Evolutionary conservation across 2,888 invertebrate species (phyloP).

Genomic region (Vannuccia rotundouncinata): DNA sequence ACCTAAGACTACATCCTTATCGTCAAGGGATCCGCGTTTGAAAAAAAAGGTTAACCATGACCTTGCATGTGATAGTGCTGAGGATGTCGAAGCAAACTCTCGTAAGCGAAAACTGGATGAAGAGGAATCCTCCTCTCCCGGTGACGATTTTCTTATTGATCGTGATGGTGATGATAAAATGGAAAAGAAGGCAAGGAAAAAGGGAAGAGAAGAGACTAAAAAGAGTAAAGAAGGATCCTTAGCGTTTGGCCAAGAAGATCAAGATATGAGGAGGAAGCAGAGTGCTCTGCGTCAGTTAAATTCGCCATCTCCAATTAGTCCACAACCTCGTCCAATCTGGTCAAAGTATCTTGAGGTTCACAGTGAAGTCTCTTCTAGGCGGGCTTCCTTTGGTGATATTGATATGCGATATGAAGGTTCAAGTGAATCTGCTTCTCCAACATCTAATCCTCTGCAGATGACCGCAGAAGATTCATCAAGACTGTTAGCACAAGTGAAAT

Average conservation of each 20-base stretch:
- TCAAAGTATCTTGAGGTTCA: background rate
- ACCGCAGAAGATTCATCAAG: background rate
- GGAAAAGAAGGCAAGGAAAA: constrained; percentile 8
- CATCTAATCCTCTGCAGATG: background rate
- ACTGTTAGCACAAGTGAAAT: background rate
- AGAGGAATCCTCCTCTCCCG: background rate
- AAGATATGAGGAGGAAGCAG: constrained; percentile 27
- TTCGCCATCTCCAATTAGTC: background rate
- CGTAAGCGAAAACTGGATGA: background rate
- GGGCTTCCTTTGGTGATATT: background rate
- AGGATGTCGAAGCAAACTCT: background rate
- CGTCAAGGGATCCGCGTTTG: background rate
- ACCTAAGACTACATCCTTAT: background rate
- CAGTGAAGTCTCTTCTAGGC: background rate
- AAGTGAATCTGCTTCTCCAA: background rate
- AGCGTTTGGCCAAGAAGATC: constrained; percentile 12
- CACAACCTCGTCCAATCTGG: constrained; percentile 3
- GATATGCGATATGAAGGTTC: background rate
- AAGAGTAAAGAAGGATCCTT: background rate
- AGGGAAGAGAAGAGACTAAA: background rate
- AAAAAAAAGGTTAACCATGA: background rate
- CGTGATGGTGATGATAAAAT: constrained; percentile 8
- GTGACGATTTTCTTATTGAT: constrained; percentile 17
- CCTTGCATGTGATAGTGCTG: background rate
- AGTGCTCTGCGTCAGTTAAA: background rate